Conservation (phyloP, 2,888 invertebrate species). For the Meteorus colon region DNA sequence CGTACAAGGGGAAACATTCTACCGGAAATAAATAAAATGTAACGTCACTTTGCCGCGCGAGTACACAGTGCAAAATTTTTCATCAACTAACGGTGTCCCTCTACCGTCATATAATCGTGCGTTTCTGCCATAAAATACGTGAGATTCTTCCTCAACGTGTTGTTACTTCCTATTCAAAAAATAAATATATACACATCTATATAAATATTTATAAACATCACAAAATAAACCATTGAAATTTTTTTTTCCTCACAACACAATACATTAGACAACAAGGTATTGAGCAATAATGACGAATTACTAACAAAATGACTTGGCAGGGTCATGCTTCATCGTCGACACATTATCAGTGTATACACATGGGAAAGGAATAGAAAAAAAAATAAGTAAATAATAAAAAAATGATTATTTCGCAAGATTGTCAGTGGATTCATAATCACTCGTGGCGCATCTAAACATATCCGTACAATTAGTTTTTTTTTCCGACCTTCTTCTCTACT, state of each 20-base stretch:
- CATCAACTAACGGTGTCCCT: conserved; percentile 48
- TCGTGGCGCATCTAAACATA: conserved; percentile 58
- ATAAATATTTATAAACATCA: no score
- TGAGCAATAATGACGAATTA: no score
- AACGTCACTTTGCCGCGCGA: conserved; percentile 22
- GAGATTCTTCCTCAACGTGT: not conserved
- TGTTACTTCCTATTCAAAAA: not conserved
- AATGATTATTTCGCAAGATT: conserved; percentile 40
- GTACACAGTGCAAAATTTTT: conserved; percentile 46
- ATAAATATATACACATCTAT: no score
- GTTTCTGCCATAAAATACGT: not conserved
- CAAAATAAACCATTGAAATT: no score
- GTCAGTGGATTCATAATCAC: conserved; percentile 43
- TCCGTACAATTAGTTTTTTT: conserved; percentile 58
- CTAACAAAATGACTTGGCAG: not conserved
- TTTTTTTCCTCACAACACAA: no score
- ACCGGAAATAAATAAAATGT: conserved; percentile 47
- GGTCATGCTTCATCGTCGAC: conserved; percentile 6
- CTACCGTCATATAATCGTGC: conserved; percentile 13
- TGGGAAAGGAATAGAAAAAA: not conserved
- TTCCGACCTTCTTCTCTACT: not conserved
- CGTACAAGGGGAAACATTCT: conserved; percentile 5
- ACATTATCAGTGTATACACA: not conserved
- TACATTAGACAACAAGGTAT: no score
- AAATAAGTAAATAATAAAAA: not conserved